Evolutionary conservation across 2,113 vertebrate species (phyloP), one percentile per base, ranked within the genome.

Genomic region (Chionodraco myersi): DNA sequence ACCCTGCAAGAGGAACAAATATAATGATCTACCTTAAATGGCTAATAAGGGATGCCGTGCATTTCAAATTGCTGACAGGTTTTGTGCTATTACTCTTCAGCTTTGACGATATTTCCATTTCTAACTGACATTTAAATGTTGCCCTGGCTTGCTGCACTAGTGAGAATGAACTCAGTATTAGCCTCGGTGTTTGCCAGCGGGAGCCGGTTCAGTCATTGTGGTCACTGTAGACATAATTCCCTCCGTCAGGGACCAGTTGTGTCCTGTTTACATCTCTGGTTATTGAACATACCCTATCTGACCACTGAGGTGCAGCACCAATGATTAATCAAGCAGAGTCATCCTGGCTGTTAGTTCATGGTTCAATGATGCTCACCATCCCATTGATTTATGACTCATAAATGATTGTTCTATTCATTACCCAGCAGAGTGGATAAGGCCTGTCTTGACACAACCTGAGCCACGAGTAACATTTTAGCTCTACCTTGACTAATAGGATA

Each of bases 331-430:
- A 85, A 72, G 59, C 59, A 54, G 51, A 81, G 75, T 84, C 68
- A 79, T 89, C 80, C 89, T 86, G 70, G 73, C 83, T 77, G 78
- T 45, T 75, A 30, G 79, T 88, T 87, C 84, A 87, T 34, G 78
- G 82, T 90, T 88, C 91, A 82, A 6, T 75, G 79, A 75, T 23
- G 82, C 83, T 78, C 64, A 62, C 77, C 72, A 74, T 82, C 44
- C 6, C 69, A 85, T 79, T 81, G 90, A 92, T 85, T 88, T 77
- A 77, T 89, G 84, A 88, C 85, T 89, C 85, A 82, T 83, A 80
- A 86, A 82, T 89, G 84, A 87, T 87, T 88, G 86, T 87, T 51
- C 34, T 87, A 91, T 89, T 92, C 88, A 83, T 90, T 85, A 72
- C 80, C 60, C 77, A 63, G 83, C 85, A 59, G 30, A 72, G 74